A percentile compares a stretch with the other conserved stretches of the same genome.
These are phyloP conservation scores for Cinclus cinclus DNA, from an alignment of 2,113 vertebrate genomes.

Conservation along the genomic window DNA sequence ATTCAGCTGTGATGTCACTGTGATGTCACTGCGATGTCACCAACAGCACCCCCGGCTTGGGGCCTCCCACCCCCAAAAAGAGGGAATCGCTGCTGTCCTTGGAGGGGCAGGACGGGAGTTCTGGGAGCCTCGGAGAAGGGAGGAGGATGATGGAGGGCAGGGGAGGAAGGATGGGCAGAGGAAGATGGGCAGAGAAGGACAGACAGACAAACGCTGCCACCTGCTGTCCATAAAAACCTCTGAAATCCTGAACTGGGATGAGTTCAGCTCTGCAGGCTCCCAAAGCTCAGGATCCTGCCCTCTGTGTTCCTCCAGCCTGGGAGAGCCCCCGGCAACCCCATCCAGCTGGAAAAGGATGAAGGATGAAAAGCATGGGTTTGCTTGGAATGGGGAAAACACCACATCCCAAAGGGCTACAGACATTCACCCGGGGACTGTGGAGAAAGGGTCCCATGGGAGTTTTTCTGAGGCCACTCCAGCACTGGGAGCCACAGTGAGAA, in stretches of 20 bases:
- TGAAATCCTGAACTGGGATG: accelerated
- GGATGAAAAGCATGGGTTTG: not conserved
- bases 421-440: accelerated
- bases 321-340: not conserved
- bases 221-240: not conserved
- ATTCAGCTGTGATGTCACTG: not conserved
- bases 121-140: accelerated
- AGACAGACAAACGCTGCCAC: conserved; percentile 9
- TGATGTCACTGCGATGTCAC: not conserved
- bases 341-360: not conserved
- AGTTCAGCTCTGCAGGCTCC: accelerated
- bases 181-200: not conserved
- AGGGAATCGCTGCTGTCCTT: accelerated
- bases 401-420: accelerated
- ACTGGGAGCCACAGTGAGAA: accelerated
- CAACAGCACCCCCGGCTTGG: not conserved
- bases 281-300: accelerated
- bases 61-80: not conserved
- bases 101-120: accelerated
- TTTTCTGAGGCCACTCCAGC: not conserved
- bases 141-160: not conserved
- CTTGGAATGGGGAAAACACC: accelerated
- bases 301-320: accelerated
- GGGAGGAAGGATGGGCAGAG: not conserved
- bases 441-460: accelerated